phyloP scores from a whole-genome alignment of 1,140 invertebrate genomes.

The Gonioctena quinquepunctata region DNA sequence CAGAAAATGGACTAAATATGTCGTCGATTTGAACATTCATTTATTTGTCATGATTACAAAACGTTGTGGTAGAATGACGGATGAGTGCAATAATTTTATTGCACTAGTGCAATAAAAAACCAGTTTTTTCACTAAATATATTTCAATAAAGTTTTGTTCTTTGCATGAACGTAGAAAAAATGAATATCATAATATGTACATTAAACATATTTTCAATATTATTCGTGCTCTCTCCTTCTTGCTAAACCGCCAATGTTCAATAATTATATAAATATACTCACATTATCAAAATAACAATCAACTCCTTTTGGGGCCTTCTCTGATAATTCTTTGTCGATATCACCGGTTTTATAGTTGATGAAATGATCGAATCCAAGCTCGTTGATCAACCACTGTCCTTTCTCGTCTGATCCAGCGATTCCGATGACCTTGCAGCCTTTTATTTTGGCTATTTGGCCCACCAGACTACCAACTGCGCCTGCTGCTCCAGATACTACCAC shows the following conservation, averaged over 20 bases:
- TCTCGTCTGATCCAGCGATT: slow-evolving; percentile 69
- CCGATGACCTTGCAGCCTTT: slow-evolving; percentile 71
- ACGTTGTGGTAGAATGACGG: too few relatives aligned
- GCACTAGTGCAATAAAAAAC: too few relatives aligned
- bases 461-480: slow-evolving; percentile 72
- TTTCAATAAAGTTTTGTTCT: neutral
- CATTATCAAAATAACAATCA: slow-evolving; percentile 77
- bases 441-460: slow-evolving; percentile 75
- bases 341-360: slow-evolving; percentile 71
- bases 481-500: slow-evolving; percentile 71
- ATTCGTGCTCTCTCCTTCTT: neutral
- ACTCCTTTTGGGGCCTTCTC: slow-evolving; percentile 67
- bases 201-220: neutral
- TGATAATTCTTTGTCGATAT: slow-evolving; percentile 60
- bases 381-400: slow-evolving; percentile 66
- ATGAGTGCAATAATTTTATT: too few relatives aligned
- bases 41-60: too few relatives aligned
- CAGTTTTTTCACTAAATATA: neutral
- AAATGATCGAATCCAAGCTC: slow-evolving; percentile 69
- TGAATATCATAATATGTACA: too few relatives aligned
- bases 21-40: too few relatives aligned
- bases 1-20: too few relatives aligned
- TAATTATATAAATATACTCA: slow-evolving; percentile 2
- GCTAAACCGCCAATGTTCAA: too few relatives aligned
- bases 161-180: too few relatives aligned